These are phyloP conservation scores for Recurvirostra avosetta DNA, from an alignment of 2,113 vertebrate genomes.

Conservation along the genomic window DNA sequence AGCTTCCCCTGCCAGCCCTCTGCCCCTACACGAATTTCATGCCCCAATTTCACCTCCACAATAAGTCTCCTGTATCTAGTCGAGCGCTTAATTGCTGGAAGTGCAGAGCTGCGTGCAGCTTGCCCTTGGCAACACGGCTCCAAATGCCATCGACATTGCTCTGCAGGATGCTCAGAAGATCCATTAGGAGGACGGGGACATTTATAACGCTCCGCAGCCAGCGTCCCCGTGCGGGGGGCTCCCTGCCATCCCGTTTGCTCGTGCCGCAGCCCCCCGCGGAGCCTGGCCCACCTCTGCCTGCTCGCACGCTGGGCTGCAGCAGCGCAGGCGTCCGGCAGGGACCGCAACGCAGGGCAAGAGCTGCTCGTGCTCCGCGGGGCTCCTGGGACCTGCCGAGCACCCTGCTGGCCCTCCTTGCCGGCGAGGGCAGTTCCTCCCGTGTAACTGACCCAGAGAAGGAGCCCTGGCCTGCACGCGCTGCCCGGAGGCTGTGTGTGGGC, in stretches of 20 bases:
- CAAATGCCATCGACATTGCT: accelerated
- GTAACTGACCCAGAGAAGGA: accelerated
- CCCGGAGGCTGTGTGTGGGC: accelerated
- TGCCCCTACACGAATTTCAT: accelerated
- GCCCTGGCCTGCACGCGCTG: accelerated
- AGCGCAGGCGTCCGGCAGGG: too few species aligned
- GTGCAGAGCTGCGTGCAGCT: accelerated
- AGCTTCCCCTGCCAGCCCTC: not conserved
- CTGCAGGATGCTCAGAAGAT: accelerated
- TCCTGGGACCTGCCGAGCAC: not conserved
- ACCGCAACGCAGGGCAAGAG: not conserved
- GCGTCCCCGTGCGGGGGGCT: accelerated
- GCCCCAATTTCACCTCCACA: not conserved
- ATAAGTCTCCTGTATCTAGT: not conserved
- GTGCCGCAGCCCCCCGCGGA: accelerated
- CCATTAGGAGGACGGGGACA: not conserved
- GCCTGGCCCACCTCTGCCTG: not conserved
- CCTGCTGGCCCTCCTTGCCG: not conserved
- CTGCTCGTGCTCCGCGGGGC: not conserved
- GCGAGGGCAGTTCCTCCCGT: accelerated
- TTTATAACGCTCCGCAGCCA: not conserved
- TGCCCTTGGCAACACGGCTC: not conserved
- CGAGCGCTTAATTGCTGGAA: not conserved
- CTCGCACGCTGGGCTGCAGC: not conserved
- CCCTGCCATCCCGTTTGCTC: not conserved